Evolutionary conservation across 1,140 invertebrate species (phyloP), one percentile per base, ranked within the genome.

Genomic region (Globodera rostochiensis): DNA sequence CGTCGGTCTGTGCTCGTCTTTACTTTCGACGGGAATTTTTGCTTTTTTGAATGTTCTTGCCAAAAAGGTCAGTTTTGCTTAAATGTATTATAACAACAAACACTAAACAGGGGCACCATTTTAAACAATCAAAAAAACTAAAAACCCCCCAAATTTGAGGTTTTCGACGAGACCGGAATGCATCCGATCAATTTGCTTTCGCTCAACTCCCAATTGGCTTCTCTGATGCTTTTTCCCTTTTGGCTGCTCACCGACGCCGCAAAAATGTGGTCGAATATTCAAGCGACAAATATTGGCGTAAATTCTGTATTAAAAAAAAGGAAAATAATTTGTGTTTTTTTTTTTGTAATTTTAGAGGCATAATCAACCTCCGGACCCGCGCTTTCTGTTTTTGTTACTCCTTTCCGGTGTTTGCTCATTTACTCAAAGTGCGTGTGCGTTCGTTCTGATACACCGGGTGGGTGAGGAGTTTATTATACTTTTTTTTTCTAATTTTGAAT

Each of bases 11-110:
- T 89, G 94, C 46, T 94, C 95, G 91, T 96, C 96, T 50, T 91
- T 98, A 49, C 92, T 94, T 80, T 94, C 96, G 4, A 97, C 96
- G 2, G 93, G 95, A 91, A 94, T 95, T 70, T 96, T 97, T 87
- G 95, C 95, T 45, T 91, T 97, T 82, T 94, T 96, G 90, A 95
- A 97, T 90, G 96, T 98, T 84, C 96, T 95, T 91, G 96, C 95
- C 1, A 98, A 98, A 92, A 96, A 96, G 92, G 95, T 95, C 91
- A 71, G 79, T 79, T 21, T 64, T 70, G 19, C 74, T 5, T 36
- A 19, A 49, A 45, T 13, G n/a, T 36, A 50, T n/a, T 53, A 19
- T 36, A 36, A 36, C 3, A 36, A 36, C 36, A 36, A 36, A 36
- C 36, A 36, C 36, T 36, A 36, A 36, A 36, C 25, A 25, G 25